A percentile compares a stretch with the other conserved stretches of the same genome.
These are phyloP conservation scores for Serripes groenlandicus DNA, from an alignment of 2,888 invertebrate genomes.

Conservation along the genomic window DNA sequence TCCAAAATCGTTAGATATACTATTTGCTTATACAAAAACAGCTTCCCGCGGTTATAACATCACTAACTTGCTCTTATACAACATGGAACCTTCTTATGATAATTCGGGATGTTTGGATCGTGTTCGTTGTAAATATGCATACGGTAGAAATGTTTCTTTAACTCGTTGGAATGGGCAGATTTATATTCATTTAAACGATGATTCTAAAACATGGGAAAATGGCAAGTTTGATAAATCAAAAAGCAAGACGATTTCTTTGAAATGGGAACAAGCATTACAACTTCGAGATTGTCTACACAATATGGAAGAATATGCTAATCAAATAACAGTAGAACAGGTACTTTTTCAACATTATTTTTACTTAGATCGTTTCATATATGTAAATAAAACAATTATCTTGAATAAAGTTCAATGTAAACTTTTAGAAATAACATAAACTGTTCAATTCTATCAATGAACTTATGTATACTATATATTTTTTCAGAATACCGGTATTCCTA, in stretches of 20 bases:
- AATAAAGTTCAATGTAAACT: no score
- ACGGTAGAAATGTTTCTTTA: constrained; percentile 23
- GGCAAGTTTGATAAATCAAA: constrained; percentile 17
- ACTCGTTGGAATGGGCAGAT: constrained; percentile 24
- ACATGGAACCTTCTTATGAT: constrained; percentile 25
- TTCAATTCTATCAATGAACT: no score
- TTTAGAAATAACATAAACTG: no score
- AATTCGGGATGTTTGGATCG: constrained; percentile 24
- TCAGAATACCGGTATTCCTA: background rate
- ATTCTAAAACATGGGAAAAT: constrained; percentile 20
- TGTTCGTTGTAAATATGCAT: constrained; percentile 29
- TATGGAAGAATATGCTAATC: constrained; percentile 3
- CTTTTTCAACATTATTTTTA: no score
- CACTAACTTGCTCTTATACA: no score
- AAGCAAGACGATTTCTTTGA: constrained; percentile 7
- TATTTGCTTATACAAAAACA: no score
- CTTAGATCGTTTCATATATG: no score
- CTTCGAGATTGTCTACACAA: background rate
- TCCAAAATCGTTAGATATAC: no score
- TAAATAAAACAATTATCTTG: no score
- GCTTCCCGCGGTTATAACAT: no score
- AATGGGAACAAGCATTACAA: background rate
- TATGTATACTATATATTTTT: background rate
- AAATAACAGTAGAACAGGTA: constrained; percentile 11
- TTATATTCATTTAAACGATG: constrained; percentile 25